Evolutionary conservation across 2,888 invertebrate species (phyloP).

Genomic region (Dinocampus coccinellae): DNA sequence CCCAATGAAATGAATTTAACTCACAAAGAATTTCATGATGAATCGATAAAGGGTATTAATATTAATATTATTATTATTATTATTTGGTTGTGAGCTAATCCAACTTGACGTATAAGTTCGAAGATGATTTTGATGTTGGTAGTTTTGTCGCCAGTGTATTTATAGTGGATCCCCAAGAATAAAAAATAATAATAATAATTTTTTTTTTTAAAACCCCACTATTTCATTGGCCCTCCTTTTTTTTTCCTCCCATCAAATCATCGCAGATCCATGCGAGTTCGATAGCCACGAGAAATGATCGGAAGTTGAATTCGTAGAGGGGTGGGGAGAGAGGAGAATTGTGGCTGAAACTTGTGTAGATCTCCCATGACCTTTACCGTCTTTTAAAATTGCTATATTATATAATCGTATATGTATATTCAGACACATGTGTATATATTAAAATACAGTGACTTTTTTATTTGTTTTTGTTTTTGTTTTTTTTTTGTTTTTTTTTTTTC

Average conservation of each 20-base stretch:
- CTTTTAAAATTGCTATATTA: slow-evolving; percentile 7
- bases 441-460: not conserved
- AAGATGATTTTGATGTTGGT: slow-evolving; percentile 54
- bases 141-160: slow-evolving; percentile 52
- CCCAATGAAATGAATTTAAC: too few relatives aligned
- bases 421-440: not conserved
- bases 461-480: too few relatives aligned
- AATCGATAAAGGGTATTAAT: slow-evolving; percentile 42
- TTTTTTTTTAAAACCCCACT: slow-evolving; percentile 56
- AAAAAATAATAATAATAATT: too few relatives aligned
- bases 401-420: not conserved
- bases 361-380: slow-evolving; percentile 44
- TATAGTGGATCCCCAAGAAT: slow-evolving; percentile 53
- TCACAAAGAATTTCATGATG: slow-evolving; percentile 65
- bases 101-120: slow-evolving; percentile 49
- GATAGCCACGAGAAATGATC: slow-evolving; percentile 19
- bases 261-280: too few relatives aligned
- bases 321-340: slow-evolving; percentile 5
- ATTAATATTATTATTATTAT: too few relatives aligned
- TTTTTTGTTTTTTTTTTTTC: not conserved
- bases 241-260: too few relatives aligned
- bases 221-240: slow-evolving; percentile 31
- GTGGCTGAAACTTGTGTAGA: slow-evolving; percentile 44
- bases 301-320: not conserved
- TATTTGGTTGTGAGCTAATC: slow-evolving; percentile 39